Conservation (phyloP, 2,797 vertebrate genomes). For the Acanthis flammea region DNA sequence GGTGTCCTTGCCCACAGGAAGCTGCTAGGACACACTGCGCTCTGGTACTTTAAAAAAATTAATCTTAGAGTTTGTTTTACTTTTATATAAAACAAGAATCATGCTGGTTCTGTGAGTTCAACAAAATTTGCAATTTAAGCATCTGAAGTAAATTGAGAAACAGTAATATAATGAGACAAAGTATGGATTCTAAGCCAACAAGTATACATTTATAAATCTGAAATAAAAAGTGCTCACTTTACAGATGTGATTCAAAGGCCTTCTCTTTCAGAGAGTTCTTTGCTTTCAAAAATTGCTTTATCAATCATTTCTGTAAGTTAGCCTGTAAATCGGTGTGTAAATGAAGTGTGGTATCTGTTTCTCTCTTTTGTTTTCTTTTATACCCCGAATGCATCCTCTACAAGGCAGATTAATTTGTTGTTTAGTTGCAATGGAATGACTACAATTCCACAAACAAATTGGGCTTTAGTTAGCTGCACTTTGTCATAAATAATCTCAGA, state of each 20-base stretch:
- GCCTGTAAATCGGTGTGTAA: conserved; percentile 48
- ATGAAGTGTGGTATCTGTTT: conserved; percentile 58
- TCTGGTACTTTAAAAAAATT: neutral
- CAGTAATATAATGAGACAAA: neutral
- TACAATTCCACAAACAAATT: conserved; percentile 77
- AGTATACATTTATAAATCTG: neutral
- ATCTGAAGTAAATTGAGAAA: neutral
- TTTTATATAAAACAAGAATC: neutral
- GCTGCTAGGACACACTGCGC: neutral
- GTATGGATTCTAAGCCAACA: neutral
- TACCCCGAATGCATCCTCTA: conserved; percentile 12
- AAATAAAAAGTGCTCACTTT: neutral
- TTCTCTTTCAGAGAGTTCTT: conserved; percentile 11
- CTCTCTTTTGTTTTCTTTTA: conserved; percentile 64
- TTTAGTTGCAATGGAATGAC: conserved; percentile 72
- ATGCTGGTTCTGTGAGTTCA: neutral
- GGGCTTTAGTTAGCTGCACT: conserved; percentile 62
- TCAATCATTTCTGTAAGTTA: conserved; percentile 63
- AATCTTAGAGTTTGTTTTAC: neutral
- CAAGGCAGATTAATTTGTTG: conserved; percentile 72
- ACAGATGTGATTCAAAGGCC: neutral
- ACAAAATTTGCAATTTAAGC: neutral
- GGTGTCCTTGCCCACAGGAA: accelerated
- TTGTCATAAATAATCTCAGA: conserved; percentile 76
- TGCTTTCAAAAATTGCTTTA: conserved; percentile 34